phyloP scores from a whole-genome alignment of 2,888 invertebrate genomes.

The Acleris sparsana region DNA sequence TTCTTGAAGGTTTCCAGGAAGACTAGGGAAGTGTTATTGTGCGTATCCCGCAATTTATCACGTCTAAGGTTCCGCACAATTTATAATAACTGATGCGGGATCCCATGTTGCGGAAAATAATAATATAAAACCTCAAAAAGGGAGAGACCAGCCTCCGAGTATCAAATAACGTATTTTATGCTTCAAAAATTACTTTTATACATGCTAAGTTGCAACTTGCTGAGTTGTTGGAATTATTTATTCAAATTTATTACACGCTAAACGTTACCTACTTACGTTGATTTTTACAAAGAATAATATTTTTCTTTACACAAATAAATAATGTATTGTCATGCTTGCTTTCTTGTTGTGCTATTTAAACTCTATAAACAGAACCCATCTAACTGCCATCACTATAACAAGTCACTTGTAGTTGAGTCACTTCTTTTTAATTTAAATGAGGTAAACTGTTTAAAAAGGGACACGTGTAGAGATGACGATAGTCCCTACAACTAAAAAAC shows the following conservation, averaged over 20 bases:
- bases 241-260: conserved; percentile 4
- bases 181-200: conserved; percentile 30
- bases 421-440: too few species aligned
- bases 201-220: conserved; percentile 20
- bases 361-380: too few species aligned
- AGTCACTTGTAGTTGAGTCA: too few species aligned
- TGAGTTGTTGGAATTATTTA: conserved; percentile 13
- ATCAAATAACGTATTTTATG: conserved; percentile 30
- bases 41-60: conserved; percentile 22
- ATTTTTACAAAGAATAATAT: neutral
- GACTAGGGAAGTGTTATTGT: conserved; percentile 6
- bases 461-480: too few species aligned
- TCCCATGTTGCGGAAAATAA: conserved; percentile 30
- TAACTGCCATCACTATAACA: too few species aligned
- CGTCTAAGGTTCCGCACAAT: conserved; percentile 17
- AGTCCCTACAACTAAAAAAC: too few species aligned
- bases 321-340: too few species aligned
- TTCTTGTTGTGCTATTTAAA: too few species aligned
- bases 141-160: conserved; percentile 20
- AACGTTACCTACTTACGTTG: neutral
- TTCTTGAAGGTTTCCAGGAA: too few species aligned
- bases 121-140: conserved; percentile 26
- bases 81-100: conserved; percentile 31
- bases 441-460: too few species aligned
- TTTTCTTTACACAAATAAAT: too few species aligned